phyloP scores from a whole-genome alignment of 2,113 vertebrate species.

The Epinephelus cyanopodus region DNA sequence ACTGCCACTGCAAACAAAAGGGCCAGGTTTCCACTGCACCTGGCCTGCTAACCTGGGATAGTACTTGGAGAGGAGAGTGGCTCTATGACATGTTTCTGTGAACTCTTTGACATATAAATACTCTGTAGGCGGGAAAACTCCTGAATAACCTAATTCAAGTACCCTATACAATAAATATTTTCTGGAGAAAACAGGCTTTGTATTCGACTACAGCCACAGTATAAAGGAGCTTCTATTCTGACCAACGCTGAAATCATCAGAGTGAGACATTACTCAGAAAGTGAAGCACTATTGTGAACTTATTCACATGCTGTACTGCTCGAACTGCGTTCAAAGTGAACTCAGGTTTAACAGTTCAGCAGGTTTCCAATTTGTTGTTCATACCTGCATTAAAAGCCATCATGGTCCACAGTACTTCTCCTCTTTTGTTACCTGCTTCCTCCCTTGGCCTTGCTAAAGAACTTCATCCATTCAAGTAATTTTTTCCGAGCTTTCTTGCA shows the following conservation, averaged over 20 bases:
- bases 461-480: background rate
- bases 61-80: constrained; percentile 6
- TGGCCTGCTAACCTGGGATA: constrained; percentile 60
- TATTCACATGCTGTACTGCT: background rate
- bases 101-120: background rate
- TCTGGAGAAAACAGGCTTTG: background rate
- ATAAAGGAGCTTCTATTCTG: background rate
- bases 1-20: constrained; percentile 78
- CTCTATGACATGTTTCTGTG: background rate
- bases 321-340: background rate
- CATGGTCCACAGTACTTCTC: background rate
- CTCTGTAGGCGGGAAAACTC: background rate
- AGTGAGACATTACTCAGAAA: background rate
- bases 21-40: constrained; percentile 76
- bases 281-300: background rate
- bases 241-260: background rate
- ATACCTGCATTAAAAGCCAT: background rate
- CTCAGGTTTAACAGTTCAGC: constrained; percentile 2
- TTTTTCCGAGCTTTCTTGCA: background rate
- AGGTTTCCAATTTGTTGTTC: background rate
- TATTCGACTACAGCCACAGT: background rate
- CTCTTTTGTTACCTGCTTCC: background rate
- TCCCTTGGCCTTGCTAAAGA: background rate
- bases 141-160: background rate
- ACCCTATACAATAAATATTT: background rate